phyloP scores from a whole-genome alignment of 2,113 vertebrate species.

The Onychostruthus taczanowskii region DNA sequence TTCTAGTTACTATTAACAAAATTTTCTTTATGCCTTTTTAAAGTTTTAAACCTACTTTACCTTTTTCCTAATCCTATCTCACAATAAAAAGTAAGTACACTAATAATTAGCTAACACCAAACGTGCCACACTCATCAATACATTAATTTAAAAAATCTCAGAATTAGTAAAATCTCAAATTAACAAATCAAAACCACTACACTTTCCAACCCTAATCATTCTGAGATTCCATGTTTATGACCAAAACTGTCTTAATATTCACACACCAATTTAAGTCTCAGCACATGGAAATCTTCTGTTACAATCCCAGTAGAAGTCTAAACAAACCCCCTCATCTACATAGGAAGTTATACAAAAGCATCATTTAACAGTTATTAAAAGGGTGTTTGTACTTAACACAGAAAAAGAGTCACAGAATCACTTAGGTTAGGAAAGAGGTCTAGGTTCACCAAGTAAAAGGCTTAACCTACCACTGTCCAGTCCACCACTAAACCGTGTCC shows the following conservation, averaged over 20 bases:
- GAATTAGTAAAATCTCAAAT: no score
- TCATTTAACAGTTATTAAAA: background rate
- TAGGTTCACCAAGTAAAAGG: background rate
- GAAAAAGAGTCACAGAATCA: background rate
- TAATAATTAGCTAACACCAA: no score
- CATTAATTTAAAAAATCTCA: no score
- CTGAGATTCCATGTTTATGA: background rate
- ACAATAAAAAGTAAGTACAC: no score
- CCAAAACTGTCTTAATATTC: background rate
- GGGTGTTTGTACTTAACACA: background rate
- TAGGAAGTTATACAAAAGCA: background rate
- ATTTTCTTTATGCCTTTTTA: no score
- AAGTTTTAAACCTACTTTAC: no score
- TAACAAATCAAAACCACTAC: no score
- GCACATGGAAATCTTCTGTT: background rate
- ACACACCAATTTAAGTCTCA: background rate
- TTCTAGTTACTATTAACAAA: no score
- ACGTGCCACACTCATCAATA: no score
- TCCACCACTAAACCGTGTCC: background rate
- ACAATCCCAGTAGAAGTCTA: background rate
- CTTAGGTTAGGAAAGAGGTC: background rate
- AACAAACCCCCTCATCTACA: background rate
- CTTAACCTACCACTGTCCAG: background rate
- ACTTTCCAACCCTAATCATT: background rate
- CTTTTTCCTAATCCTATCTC: no score